Conservation (phyloP, 2,888 invertebrate genomes). For the Ceriagrion tenellum region DNA sequence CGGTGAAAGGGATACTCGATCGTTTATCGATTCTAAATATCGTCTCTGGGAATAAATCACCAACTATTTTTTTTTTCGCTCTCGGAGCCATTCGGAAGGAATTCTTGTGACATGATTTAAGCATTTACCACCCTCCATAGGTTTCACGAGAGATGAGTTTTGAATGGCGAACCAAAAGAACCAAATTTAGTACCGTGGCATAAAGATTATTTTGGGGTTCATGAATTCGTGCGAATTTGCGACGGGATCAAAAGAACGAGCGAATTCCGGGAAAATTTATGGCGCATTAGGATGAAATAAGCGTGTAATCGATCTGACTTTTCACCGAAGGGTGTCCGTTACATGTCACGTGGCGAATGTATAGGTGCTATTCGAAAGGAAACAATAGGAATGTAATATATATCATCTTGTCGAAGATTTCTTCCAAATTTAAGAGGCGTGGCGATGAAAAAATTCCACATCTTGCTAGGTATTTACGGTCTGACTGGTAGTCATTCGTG, state of each 20-base stretch:
- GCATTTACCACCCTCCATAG: not conserved
- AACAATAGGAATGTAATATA: too few species aligned
- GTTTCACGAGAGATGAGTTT: not conserved
- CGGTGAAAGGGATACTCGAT: conserved; percentile 17
- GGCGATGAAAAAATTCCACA: too few species aligned
- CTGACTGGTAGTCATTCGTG: too few species aligned
- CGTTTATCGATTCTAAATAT: conserved; percentile 31
- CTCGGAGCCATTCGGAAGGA: not conserved
- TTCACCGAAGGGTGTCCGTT: not conserved
- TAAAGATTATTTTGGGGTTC: not conserved
- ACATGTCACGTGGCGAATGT: not conserved
- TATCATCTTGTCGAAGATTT: too few species aligned
- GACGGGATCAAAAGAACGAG: not conserved
- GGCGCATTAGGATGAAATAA: not conserved
- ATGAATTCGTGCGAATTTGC: not conserved
- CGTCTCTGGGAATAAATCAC: not conserved
- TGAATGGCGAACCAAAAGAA: not conserved
- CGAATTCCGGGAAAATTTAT: not conserved
- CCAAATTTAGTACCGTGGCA: not conserved
- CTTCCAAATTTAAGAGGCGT: too few species aligned
- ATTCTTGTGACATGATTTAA: not conserved
- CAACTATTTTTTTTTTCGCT: not conserved
- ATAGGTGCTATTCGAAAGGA: too few species aligned
- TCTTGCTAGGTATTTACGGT: too few species aligned
- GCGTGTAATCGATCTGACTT: not conserved